These are phyloP conservation scores for Psittacus erithacus DNA, from an alignment of 2,113 vertebrate genomes.

Conservation along the genomic window DNA sequence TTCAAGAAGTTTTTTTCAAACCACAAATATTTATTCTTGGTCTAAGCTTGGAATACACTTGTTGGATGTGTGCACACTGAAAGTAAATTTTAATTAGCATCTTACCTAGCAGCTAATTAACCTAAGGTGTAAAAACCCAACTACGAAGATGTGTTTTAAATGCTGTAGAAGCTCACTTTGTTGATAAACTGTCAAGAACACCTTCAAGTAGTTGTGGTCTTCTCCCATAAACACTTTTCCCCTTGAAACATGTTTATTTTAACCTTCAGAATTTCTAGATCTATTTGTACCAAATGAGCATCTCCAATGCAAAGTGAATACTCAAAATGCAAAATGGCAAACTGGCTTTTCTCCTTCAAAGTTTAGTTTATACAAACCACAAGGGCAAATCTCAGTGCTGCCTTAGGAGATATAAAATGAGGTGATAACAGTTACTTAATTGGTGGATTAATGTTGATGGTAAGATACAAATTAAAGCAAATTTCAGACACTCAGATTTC, in stretches of 20 bases:
- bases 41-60: neutral
- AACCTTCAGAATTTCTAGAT: neutral
- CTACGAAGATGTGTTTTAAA: neutral
- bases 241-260: neutral
- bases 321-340: neutral
- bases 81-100: neutral
- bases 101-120: neutral
- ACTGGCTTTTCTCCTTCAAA: neutral
- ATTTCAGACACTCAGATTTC: neutral
- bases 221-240: neutral
- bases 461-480: neutral
- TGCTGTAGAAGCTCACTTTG: neutral
- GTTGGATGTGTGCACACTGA: neutral
- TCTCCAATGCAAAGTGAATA: neutral
- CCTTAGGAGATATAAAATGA: neutral
- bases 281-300: neutral
- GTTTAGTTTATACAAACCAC: neutral
- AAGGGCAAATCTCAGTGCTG: neutral
- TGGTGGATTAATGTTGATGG: neutral
- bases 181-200: neutral
- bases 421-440: neutral
- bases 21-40: constrained; percentile 15
- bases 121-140: neutral
- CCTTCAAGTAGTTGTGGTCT: neutral
- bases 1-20: neutral